phyloP scores from a whole-genome alignment of 1,140 invertebrate genomes.

The Ceratosolen fusciceps region DNA sequence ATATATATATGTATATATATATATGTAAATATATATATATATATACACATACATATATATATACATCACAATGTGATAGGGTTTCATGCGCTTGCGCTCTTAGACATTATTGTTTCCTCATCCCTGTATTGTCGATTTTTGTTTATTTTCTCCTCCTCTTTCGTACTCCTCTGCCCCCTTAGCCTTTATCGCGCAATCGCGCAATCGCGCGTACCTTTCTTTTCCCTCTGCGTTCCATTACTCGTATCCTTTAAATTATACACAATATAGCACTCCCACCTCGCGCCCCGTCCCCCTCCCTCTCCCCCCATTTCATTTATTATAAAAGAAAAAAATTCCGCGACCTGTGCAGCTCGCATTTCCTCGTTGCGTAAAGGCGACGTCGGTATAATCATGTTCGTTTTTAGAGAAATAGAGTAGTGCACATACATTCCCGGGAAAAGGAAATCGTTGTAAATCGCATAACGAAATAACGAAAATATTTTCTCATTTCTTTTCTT shows the following conservation, averaged over 20 bases:
- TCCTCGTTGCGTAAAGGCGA: slow-evolving; percentile 69
- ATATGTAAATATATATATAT: no score
- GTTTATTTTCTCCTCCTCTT: background rate
- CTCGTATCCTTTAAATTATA: slow-evolving; percentile 45
- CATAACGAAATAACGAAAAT: slow-evolving; percentile 18
- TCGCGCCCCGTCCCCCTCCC: no score
- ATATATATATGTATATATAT: no score
- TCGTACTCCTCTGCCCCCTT: slow-evolving; percentile 22
- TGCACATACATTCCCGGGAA: background rate
- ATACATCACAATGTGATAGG: slow-evolving; percentile 70
- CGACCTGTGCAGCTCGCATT: slow-evolving; percentile 55
- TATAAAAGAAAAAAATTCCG: slow-evolving; percentile 50
- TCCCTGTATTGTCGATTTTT: slow-evolving; percentile 71
- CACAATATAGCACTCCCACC: no score
- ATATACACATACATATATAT: no score
- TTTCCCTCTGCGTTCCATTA: slow-evolving; percentile 50
- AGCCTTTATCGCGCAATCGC: no score
- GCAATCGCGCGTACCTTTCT: background rate
- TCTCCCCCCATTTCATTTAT: no score
- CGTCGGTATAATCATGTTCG: slow-evolving; percentile 61
- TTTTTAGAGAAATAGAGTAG: slow-evolving; percentile 65
- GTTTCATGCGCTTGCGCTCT: slow-evolving; percentile 64
- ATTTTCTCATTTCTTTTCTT: background rate
- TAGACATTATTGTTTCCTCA: slow-evolving; percentile 71
- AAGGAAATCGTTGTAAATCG: slow-evolving; percentile 27